Percentiles rank a stretch among this genome's conserved stretches.
Conservation (phyloP, 2,113 vertebrate species). For the Lophochroa leadbeateri region DNA sequence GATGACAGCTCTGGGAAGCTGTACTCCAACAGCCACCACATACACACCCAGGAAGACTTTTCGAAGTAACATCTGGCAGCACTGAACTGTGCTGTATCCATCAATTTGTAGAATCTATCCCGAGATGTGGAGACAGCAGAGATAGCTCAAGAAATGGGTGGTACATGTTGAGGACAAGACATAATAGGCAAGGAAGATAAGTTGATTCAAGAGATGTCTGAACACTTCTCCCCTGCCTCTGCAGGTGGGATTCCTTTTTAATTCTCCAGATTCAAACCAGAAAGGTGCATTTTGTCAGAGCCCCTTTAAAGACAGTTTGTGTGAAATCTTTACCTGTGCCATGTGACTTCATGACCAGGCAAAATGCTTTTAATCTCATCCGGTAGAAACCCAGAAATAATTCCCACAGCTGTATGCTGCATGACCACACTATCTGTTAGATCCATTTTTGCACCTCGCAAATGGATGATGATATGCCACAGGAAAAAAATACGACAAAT, state of each 20-base stretch:
- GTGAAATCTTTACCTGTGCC: neutral
- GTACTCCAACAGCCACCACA: neutral
- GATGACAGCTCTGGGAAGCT: neutral
- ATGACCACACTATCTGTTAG: neutral
- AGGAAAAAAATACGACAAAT: neutral
- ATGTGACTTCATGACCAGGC: neutral
- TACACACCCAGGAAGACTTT: neutral
- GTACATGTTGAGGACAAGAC: neutral
- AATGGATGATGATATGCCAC: neutral
- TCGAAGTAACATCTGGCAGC: rapidly evolving
- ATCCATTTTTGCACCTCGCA: neutral
- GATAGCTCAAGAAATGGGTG: neutral
- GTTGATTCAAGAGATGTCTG: neutral
- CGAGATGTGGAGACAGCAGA: neutral
- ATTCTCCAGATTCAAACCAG: neutral
- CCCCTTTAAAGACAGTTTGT: neutral
- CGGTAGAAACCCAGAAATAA: neutral
- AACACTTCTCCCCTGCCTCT: neutral
- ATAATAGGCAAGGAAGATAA: neutral
- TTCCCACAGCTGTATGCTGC: neutral
- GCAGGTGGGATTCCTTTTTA: neutral
- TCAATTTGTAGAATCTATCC: neutral
- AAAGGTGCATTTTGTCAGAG: neutral
- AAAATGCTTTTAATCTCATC: neutral
- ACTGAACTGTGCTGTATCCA: neutral